Base-by-base conservation (phyloP, 2,888 invertebrate species). In the Netelia fuscicornis region DNA sequence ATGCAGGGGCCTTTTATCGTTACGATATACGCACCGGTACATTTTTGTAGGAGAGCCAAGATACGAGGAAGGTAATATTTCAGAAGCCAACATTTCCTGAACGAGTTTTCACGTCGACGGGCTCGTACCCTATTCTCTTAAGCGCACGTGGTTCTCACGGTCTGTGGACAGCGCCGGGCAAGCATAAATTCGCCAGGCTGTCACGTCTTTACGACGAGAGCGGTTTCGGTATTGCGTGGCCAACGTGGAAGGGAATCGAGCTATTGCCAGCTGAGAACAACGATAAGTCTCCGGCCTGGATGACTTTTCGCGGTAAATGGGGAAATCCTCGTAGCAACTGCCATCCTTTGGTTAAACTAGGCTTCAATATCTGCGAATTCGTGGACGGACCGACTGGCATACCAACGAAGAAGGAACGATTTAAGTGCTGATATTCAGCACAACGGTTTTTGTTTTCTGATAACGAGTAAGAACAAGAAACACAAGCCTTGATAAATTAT, bases 61-160 rank as follows among this genome's bases (percentile, higher is more conserved):
- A 95, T 87, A 95, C 95, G 8, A 94, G 95, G 52, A 95, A 95
- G 88, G 95, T 95, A 9, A 94, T 96, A 37, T 93, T 95, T 37
- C 95, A 96, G 88, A 94, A 95, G 64, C 95, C 96, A 0, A 95
- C 94, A 79, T 96, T 96, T 90, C 96, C 96, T 0, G 94, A 94
- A 89, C 93, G 94, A 72, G 94, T 95, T 1, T 93, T 94, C 60
- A 94, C 95, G 3, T 95, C 95, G 72, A 87, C 86, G 8, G 94
- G 94, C 25, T 94, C 95, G 83, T 96, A 96, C 90, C 96, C 96
- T 6, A 95, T 96, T 23, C 90, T 96, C 8, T 96, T 96, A 92
- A 95, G 96, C 1, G 96, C 96, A 0, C 93, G 94, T 89, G 96
- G 96, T 52, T 96, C 96, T 0, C 96, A 96, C 90, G 96, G 96